Evolutionary conservation across 2,113 vertebrate species (phyloP).

Genomic region (Cryptomyrus ogoouensis): DNA sequence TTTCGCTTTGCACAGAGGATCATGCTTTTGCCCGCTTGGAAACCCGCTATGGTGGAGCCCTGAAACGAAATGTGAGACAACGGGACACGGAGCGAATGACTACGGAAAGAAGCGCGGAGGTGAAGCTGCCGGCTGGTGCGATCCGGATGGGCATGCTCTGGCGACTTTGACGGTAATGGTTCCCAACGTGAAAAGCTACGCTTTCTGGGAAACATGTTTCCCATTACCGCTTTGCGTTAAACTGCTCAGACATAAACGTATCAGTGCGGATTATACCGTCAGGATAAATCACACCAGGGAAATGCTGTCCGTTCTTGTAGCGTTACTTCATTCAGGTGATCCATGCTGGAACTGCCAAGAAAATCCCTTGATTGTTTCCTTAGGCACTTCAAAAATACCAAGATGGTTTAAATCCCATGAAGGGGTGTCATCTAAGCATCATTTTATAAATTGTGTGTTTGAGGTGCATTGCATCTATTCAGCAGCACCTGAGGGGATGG

Average conservation of each 20-base stretch:
- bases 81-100: not conserved
- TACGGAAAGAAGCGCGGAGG: not conserved
- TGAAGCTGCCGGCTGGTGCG: constrained; percentile 27
- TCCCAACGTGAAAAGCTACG: not conserved
- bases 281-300: constrained; percentile 39
- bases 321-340: constrained; percentile 36
- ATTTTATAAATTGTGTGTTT: not conserved
- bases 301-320: constrained; percentile 42
- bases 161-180: constrained; percentile 14
- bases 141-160: constrained; percentile 6
- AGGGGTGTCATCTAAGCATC: too few relatives aligned
- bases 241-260: constrained; percentile 45
- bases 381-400: not conserved
- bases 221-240: constrained; percentile 51
- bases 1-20: not conserved
- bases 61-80: constrained; percentile 30
- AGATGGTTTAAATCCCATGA: too few relatives aligned
- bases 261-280: constrained; percentile 44
- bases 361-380: not conserved
- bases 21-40: not conserved
- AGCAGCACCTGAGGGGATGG: not conserved
- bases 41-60: not conserved
- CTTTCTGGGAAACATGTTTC: constrained; percentile 46
- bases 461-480: not conserved
- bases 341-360: not conserved